A percentile compares a stretch with the other conserved stretches of the same genome.
Evolutionary conservation across 2,888 invertebrate genomes (phyloP).

Genomic region (Penaeus monodon): DNA sequence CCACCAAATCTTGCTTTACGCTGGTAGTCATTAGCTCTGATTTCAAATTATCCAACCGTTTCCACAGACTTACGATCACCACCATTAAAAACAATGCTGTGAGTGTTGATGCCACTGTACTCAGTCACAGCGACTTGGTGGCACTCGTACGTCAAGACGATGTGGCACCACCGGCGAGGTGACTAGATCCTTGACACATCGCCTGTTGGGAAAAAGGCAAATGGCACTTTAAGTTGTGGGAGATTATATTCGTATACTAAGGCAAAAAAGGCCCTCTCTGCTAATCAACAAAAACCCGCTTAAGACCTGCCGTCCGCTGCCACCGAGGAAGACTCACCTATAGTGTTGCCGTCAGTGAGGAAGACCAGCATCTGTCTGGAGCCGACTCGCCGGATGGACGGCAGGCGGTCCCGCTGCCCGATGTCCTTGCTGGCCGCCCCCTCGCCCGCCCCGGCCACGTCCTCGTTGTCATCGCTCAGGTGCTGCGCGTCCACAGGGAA

Average conservation of each 20-base stretch:
- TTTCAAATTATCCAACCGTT: no score
- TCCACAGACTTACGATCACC: no score
- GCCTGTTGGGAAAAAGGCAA: neutral
- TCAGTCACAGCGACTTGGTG: neutral
- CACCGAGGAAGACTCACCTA: conserved; percentile 32
- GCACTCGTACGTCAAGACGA: neutral
- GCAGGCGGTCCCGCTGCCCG: conserved; percentile 10
- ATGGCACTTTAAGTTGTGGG: neutral
- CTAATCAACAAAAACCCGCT: neutral
- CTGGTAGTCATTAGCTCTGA: no score
- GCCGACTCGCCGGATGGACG: conserved; percentile 59
- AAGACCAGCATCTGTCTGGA: conserved; percentile 64
- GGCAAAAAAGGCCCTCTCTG: neutral
- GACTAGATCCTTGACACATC: conserved; percentile 37
- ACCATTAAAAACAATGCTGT: no score
- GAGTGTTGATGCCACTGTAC: neutral
- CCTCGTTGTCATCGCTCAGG: conserved; percentile 41
- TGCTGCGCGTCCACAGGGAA: conserved; percentile 53
- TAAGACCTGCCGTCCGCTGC: neutral
- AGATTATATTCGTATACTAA: neutral
- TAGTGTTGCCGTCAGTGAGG: conserved; percentile 63
- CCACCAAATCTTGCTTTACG: no score
- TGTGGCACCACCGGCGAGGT: no score
- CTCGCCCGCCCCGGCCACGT: neutral
- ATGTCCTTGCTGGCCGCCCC: neutral